Evolutionary conservation across 2,113 vertebrate genomes (phyloP).

Genomic region (Coturnix japonica): DNA sequence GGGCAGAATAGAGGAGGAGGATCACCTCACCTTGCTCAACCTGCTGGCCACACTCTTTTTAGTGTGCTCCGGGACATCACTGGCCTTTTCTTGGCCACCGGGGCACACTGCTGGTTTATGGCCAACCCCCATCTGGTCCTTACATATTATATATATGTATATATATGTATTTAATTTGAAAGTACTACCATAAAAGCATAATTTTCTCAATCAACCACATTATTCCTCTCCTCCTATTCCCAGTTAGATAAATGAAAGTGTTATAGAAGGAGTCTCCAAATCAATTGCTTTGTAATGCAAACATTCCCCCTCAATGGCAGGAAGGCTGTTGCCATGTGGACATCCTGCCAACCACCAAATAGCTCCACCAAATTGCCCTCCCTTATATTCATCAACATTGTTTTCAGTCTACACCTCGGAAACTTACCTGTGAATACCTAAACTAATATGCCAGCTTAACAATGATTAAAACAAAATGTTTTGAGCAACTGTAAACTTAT

Average conservation of each 20-base stretch:
- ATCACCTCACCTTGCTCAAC: too few species aligned
- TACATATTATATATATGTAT: not conserved
- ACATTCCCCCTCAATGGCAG: not conserved
- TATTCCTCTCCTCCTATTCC: not conserved
- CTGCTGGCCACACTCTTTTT: too few species aligned
- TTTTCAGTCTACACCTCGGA: not conserved
- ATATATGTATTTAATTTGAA: too few species aligned
- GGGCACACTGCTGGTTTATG: too few species aligned
- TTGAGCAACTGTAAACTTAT: not conserved
- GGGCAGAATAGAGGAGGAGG: too few species aligned
- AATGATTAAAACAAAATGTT: not conserved
- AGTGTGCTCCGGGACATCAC: too few species aligned
- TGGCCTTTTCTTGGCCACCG: too few species aligned
- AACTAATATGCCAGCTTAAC: not conserved
- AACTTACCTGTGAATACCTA: not conserved
- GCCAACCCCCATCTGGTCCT: too few species aligned
- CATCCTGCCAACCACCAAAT: not conserved
- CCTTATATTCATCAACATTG: not conserved
- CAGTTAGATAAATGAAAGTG: not conserved
- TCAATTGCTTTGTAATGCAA: not conserved
- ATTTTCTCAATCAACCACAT: not conserved
- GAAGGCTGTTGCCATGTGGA: rapidly evolving
- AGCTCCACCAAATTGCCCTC: not conserved
- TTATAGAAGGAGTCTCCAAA: not conserved
- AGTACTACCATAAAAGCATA: not conserved